Conservation (phyloP, 2,113 vertebrate species). For the Potamarius usumacintae region DNA sequence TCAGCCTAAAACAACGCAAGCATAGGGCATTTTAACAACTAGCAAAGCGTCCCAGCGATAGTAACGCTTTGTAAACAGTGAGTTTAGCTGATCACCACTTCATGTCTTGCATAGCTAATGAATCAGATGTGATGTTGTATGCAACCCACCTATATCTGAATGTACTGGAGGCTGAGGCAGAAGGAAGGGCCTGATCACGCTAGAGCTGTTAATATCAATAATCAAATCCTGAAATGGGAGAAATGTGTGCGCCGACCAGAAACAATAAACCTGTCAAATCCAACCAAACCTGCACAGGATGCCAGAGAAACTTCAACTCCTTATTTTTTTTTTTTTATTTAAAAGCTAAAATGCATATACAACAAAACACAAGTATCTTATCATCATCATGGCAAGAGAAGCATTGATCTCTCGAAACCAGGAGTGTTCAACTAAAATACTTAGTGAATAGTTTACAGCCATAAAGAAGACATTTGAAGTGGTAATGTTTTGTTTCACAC, state of each 20-base stretch:
- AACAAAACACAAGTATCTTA: not conserved
- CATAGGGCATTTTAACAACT: too few relatives aligned
- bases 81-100: too few relatives aligned
- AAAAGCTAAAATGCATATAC: not conserved
- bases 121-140: too few relatives aligned
- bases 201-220: conserved; percentile 38
- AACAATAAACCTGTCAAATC: conserved; percentile 9
- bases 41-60: too few relatives aligned
- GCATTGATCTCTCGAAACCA: not conserved
- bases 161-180: not conserved
- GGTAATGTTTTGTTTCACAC: not conserved
- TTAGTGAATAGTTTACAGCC: not conserved
- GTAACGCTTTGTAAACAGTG: too few relatives aligned
- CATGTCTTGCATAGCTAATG: too few relatives aligned
- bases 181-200: not conserved
- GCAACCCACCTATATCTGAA: not conserved
- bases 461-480: not conserved
- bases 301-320: conserved; percentile 53
- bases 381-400: not conserved
- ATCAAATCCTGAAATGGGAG: conserved; percentile 38
- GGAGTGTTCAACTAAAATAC: not conserved
- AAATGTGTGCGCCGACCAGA: not conserved
- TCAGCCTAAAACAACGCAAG: too few relatives aligned
- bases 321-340: conserved; percentile 36
- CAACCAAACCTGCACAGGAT: conserved; percentile 14